Percentiles rank a stretch among this genome's conserved stretches.
Conservation (phyloP, 2,113 vertebrate genomes). For the Circaetus cinerascens region DNA sequence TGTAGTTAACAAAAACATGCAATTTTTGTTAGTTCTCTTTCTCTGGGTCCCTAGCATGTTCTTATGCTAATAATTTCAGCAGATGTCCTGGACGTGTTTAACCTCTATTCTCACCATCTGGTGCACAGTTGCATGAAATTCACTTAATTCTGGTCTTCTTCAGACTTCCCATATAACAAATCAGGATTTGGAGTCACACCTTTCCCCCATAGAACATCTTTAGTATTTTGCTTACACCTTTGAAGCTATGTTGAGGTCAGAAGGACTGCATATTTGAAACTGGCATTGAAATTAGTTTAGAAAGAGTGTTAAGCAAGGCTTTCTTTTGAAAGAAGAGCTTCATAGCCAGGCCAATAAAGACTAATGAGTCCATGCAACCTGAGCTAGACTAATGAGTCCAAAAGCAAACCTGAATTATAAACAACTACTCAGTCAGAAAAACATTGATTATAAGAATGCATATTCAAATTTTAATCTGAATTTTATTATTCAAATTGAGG, state of each 20-base stretch:
- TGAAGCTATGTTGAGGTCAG: not conserved
- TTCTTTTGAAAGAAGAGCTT: not conserved
- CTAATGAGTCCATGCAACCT: not conserved
- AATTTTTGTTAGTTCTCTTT: not conserved
- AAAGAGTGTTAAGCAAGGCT: not conserved
- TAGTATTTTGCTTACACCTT: not conserved
- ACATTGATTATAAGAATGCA: not conserved
- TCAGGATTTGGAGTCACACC: not conserved
- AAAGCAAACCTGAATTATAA: not conserved
- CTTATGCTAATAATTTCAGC: not conserved
- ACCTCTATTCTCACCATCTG: not conserved
- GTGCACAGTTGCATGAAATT: not conserved
- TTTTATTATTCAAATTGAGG: not conserved
- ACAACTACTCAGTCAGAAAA: not conserved
- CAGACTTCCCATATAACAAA: not conserved
- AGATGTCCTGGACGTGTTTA: not conserved
- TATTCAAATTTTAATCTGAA: not conserved
- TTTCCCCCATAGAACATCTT: not conserved
- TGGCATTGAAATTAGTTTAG: not conserved
- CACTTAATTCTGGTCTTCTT: not conserved
- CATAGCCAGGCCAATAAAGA: not conserved
- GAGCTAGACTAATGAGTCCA: not conserved
- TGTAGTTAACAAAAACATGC: not conserved
- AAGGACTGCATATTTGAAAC: not conserved
- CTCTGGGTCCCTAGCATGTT: not conserved